Evolutionary conservation across 1,140 invertebrate species (phyloP), one percentile per base, ranked within the genome.

Genomic region (Drosophila micromelanica): DNA sequence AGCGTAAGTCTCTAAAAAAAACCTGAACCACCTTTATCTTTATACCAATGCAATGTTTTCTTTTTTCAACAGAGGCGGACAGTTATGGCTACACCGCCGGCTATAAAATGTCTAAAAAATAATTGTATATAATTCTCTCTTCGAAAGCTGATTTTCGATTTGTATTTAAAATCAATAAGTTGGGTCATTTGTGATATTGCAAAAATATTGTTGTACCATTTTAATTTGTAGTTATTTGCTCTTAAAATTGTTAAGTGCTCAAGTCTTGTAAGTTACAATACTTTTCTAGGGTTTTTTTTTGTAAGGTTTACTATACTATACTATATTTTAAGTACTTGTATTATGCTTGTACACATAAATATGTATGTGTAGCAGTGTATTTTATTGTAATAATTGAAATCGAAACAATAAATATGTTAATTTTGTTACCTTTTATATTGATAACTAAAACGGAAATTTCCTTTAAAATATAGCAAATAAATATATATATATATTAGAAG

Each of bases 1-100:
- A 93, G 90, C 80, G 95, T 95, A 93, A 90, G 82, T 78, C 30
- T 15, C 23, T 32, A 1, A n/a, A 32, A 2, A 0, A 32, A 2
- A 0, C 2, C 1, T 35, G 8, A 8, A 35, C 7, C 6, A 1
- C 8, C 32, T 35, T 7, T 8, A 8, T 0, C 3, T 7, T 2
- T 5, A n/a, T 40, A 2, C 0, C 0, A 32, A 13, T 2, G 9
- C 1, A 23, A 5, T 56, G 27, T 43, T 23, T 42, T 11, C 38
- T 27, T 15, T 20, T 37, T 54, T 62, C 65, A 30, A 3, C 55
- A 92, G 91, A 79, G 59, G 91, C 91, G 37, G 90, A 92, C 57
- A 85, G 64, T 48, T 92, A 91, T 74, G 91, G 91, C 5, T 92
- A 84, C 17, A 71, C 63, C 3, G 81, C 77, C 43, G 90, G 76